Base-by-base conservation (phyloP, 2,888 invertebrate species). In the Yponomeuta sedellus region DNA sequence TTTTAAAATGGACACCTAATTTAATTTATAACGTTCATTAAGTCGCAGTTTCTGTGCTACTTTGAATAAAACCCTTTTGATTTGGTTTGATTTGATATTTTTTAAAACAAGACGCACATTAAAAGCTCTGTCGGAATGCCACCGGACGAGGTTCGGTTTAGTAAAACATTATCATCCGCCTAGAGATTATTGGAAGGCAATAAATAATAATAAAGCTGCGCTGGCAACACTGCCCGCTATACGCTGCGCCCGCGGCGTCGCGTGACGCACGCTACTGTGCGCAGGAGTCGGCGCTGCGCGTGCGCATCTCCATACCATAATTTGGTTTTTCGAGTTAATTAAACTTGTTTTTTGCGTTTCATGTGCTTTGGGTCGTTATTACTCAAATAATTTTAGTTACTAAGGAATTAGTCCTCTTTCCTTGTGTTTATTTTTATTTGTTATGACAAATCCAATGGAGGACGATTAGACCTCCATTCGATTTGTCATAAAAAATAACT, bases 221-320 rank as follows among this genome's bases (percentile, higher is more conserved):
- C 6, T 34, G 80, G 75, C 74, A 80, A 81, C 83, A 79, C 44
- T 52, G 44, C 16, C 44, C 12, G 16, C 44, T 52, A 52, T 52
- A 52, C 16, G 44, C 44, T 16, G 44, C 75, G 79, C 74, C 71
- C 71, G 71, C 78, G 75, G 64, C 64, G 66, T 87, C 78, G 88
- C 88, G 88, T 89, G 88, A 82, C 75, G 83, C 88, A 89, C 88
- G 88, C 88, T 80, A 89, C 86, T 74, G 80, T 77, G 76, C 62
- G 66, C 67, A 61, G 66, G 74, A 74, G 74, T 34, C 20, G 57
- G 76, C 75, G 68, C 66, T 28, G 64, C 68, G 62, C 62, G 44
- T 28, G 71, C 70, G 70, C 69, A 69, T 68, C 68, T 73, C 70
- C 75, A 69, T 67, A 64, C 59, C 61, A 20, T 12, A 5, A 22